Evolutionary conservation across 2,113 vertebrate genomes (phyloP), one percentile per base, ranked within the genome.

Genomic region (Xenus cinereus): DNA sequence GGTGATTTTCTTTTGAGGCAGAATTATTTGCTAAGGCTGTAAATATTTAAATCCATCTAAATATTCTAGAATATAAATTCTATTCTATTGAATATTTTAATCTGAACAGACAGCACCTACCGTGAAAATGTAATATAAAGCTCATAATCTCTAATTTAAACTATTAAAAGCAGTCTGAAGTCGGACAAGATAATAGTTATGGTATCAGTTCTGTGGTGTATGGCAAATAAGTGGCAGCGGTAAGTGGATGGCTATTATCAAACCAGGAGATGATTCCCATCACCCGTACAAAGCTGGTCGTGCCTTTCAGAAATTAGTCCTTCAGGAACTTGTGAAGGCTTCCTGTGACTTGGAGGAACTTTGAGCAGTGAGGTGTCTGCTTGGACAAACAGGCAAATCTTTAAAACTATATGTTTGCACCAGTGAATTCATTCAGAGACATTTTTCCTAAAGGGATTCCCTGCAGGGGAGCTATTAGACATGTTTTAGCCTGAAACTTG

Each of bases 381-480:
- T 77, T 78, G 57, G 28, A 89, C 71, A 94, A 75, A 86, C 6
- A 84, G 84, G 50, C 19, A 84, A 56, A 94, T 85, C 69, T 68
- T 91, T 56, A 79, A 89, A 84, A 66, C 73, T 89, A 30, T 95
- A 87, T 30, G 67, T 96, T 95, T 94, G 74, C 72, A 88, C 62
- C 37, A 87, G 14, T 54, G 84, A 85, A 73, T 90, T 91, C 8
- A 79, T 79, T 90, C 66, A 85, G 69, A 87, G 66, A 45, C 27
- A 9, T 82, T 94, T 95, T 95, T 96, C 91, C 91, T 96, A 63
- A 96, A 95, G 90, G 81, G 90, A 66, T 91, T 91, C 75, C 78
- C 91, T 96, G 84, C 71, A 91, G 93, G 95, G 72, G 74, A 86
- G 71, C 87, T 93, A 41, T 96, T 93, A 83, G 57, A 91, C 84